phyloP scores from a whole-genome alignment of 2,113 vertebrate species.

The Macquaria ambigua region DNA sequence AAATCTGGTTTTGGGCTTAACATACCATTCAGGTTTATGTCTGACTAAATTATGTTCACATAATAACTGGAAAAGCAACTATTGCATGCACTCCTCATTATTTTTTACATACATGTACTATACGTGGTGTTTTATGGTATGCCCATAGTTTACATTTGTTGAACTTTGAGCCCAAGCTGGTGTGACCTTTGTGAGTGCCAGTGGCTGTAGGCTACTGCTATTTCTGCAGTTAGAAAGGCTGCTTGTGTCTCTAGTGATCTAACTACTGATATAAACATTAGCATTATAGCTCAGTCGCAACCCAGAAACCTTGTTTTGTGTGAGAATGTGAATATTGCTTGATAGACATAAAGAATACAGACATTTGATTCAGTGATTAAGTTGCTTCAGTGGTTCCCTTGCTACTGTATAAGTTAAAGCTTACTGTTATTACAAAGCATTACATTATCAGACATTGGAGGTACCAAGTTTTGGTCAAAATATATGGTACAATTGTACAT shows the following conservation, averaged over 20 bases:
- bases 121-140: neutral
- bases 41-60: neutral
- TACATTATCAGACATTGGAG: neutral
- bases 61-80: neutral
- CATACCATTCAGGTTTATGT: neutral
- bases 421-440: neutral
- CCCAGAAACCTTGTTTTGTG: neutral
- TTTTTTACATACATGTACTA: neutral
- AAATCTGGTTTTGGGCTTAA: neutral
- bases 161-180: neutral
- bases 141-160: neutral
- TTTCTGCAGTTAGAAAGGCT: neutral
- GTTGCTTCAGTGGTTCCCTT: neutral
- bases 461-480: neutral
- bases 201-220: slow-evolving; percentile 3
- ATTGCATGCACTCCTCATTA: neutral
- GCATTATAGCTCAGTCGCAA: neutral
- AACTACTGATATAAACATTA: neutral
- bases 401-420: neutral
- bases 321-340: neutral
- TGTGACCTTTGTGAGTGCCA: slow-evolving; percentile 19
- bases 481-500: neutral
- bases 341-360: neutral
- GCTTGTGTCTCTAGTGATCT: neutral
- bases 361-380: neutral